Evolutionary conservation across 2,797 vertebrate genomes (phyloP), one percentile per base, ranked within the genome.

Genomic region (Typhlichthys eigenmanni): DNA sequence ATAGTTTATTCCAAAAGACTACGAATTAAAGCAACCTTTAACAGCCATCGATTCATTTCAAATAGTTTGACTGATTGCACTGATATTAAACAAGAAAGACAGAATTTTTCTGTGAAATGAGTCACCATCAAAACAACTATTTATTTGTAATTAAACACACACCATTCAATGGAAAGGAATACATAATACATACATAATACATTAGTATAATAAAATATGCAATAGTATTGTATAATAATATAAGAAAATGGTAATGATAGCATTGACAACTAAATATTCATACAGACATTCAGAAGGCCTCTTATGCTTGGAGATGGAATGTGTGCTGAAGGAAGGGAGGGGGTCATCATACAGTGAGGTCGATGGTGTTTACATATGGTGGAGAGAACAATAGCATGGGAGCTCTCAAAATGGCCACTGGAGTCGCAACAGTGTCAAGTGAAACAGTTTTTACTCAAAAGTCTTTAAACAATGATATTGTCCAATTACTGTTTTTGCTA

Each of bases 251-350:
- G 34, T 38, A 38, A 38, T 47, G 16, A 29, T 29, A n/a, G 57
- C 13, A 10, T 10, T 38, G 48, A 61, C 8, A 43, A 61, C 34
- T 38, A 38, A 38, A 38, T 6, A 8, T 38, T 38, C 7, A 38
- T 38, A 38, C 8, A 38, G 34, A 38, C 34, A 38, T 38, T 38
- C 8, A 38, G 8, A 7, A 38, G 34, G 34, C 34, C 34, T 38
- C 34, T 38, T 38, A 38, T 47, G 32, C 57, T 49, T 67, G 45
- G 62, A 51, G 62, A 75, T 68, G 70, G 48, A 59, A 64, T 74
- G 72, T 79, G 72, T 81, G 78, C 38, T 78, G 68, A 68, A 74
- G 86, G 87, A 90, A 87, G 87, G 87, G 88, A 85, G 89, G 79
- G 70, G 75, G 69, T 76, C 71, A 38, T 38, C 34, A 6, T 38